phyloP scores from a whole-genome alignment of 92 coral and sea anemone genomes.

The Zoanthus sansibaricus region DNA sequence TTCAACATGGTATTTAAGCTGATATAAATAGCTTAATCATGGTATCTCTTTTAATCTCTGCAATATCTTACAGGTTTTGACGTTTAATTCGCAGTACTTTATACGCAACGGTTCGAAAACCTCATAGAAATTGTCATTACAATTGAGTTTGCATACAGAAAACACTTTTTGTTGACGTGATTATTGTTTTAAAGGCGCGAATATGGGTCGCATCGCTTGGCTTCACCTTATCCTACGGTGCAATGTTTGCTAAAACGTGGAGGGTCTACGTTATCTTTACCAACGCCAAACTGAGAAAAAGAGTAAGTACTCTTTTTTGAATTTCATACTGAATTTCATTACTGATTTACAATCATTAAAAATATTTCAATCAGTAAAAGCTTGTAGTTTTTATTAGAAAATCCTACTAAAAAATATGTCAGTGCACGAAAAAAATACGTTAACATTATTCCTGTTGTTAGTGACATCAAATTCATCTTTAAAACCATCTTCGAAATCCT shows the following conservation, averaged over 20 bases:
- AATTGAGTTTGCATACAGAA: neutral
- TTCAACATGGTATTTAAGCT: too few species aligned
- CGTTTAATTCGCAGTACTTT: too few species aligned
- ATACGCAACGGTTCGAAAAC: too few species aligned
- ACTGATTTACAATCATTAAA: too few species aligned
- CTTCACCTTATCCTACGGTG: constrained; percentile 88
- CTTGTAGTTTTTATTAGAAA: neutral
- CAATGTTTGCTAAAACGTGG: constrained; percentile 94
- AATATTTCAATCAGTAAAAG: neutral
- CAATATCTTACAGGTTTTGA: too few species aligned
- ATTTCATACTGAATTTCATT: neutral
- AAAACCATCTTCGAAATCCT: too few species aligned
- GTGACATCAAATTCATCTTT: neutral
- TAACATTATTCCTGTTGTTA: too few species aligned
- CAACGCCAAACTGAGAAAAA: constrained; percentile 63
- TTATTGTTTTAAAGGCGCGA: constrained; percentile 64
- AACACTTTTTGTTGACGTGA: neutral
- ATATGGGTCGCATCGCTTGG: constrained; percentile 80
- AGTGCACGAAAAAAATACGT: neutral
- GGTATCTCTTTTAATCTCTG: too few species aligned
- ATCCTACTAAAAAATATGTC: neutral
- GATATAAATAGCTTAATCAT: too few species aligned
- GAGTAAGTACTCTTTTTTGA: neutral
- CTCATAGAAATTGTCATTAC: too few species aligned
- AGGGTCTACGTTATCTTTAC: constrained; percentile 87